phyloP scores from a whole-genome alignment of 1,140 invertebrate species.

The Trialeurodes vaporariorum region DNA sequence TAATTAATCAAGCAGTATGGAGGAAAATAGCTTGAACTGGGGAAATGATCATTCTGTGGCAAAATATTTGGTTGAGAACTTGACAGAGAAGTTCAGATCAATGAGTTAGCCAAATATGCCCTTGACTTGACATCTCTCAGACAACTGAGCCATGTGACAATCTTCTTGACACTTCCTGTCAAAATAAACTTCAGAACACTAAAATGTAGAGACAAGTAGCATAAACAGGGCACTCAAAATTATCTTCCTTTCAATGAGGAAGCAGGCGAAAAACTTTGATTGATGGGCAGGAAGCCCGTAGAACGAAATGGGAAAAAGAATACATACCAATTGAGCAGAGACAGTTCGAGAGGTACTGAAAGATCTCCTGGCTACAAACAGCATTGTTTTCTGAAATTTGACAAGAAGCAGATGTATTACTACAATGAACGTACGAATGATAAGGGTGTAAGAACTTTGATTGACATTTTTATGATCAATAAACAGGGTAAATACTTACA shows the following conservation, averaged over 20 bases:
- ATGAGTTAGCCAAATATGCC: not conserved
- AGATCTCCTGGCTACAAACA: not conserved
- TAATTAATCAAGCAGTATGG: no score
- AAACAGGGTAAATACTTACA: not conserved
- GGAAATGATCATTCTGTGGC: no score
- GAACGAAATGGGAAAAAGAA: no score
- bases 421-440: not conserved
- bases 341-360: not conserved
- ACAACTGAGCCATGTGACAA: not conserved
- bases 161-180: not conserved
- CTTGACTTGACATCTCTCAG: not conserved
- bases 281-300: no score
- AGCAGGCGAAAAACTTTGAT: no score
- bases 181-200: not conserved
- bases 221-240: no score
- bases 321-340: not conserved
- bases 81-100: no score
- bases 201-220: no score
- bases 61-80: no score
- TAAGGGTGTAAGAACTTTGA: not conserved
- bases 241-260: no score
- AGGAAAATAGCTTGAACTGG: no score
- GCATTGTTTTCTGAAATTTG: not conserved
- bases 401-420: not conserved
- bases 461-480: no score